A percentile compares a stretch with the other conserved stretches of the same genome.
Conservation (phyloP, 2,113 vertebrate genomes). For the Notarius lentiginosus region DNA sequence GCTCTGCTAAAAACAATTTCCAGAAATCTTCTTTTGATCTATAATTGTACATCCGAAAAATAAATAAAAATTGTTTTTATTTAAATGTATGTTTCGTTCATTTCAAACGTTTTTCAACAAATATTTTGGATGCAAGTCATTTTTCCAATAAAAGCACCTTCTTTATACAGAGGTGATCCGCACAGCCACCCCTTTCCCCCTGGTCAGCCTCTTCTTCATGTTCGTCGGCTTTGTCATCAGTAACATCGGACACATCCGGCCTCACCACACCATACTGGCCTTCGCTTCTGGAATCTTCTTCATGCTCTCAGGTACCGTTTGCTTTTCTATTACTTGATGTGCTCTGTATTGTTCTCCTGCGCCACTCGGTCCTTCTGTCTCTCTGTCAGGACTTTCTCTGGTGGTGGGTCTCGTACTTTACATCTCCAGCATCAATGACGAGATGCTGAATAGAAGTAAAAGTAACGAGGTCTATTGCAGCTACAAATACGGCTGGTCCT, state of each 20-base stretch:
- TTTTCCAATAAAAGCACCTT: background rate
- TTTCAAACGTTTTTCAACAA: background rate
- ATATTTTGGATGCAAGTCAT: background rate
- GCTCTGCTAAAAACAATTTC: no score
- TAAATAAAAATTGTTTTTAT: background rate
- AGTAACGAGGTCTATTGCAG: constrained; percentile 83
- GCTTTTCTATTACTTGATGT: background rate
- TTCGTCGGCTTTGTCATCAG: constrained; percentile 94
- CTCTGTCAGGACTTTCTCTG: constrained; percentile 71
- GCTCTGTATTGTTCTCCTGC: background rate
- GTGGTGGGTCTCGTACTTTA: constrained; percentile 89
- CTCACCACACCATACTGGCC: constrained; percentile 66
- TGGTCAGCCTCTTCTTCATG: constrained; percentile 98
- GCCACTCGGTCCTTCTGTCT: background rate
- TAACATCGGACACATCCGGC: constrained; percentile 76
- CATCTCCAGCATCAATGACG: constrained; percentile 6
- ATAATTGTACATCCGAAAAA: no score
- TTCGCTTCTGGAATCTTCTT: constrained; percentile 96
- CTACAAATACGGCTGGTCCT: constrained; percentile 90
- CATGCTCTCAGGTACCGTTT: constrained; percentile 85
- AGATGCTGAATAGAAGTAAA: constrained; percentile 80
- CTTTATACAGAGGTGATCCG: constrained; percentile 88
- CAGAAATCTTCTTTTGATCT: no score
- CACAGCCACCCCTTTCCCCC: constrained; percentile 90
- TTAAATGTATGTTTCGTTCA: background rate